Conservation (phyloP, 2,888 invertebrate species). For the Diarsia dahlii region DNA sequence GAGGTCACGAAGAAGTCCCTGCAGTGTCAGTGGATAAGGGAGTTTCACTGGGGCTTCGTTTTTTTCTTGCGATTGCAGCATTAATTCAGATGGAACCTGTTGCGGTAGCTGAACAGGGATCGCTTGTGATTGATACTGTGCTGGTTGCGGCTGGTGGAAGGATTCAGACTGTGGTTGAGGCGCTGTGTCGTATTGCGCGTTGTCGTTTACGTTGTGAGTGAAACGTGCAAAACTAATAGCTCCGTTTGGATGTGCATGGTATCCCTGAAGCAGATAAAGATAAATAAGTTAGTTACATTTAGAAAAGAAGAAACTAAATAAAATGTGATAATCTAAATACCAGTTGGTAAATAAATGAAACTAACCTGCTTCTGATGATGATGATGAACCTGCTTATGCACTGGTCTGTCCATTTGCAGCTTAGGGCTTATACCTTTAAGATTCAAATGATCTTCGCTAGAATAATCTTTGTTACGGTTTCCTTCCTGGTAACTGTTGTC, state of each 20-base stretch:
- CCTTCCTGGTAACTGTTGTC: conserved; percentile 17
- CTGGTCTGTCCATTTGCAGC: conserved; percentile 5
- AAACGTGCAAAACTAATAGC: conserved; percentile 84
- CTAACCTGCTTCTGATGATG: conserved; percentile 34
- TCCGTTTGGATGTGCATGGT: conserved; percentile 74
- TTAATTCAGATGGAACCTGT: conserved; percentile 48
- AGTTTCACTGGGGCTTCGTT: not conserved
- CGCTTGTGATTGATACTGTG: conserved; percentile 7
- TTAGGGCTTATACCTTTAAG: conserved; percentile 35
- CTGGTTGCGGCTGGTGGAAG: not conserved
- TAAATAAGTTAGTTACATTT: not conserved
- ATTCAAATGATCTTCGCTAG: conserved; percentile 14
- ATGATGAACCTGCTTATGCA: conserved; percentile 34
- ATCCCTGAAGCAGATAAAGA: conserved; percentile 73
- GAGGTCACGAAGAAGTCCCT: conserved; percentile 32
- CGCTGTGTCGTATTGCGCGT: conserved; percentile 1
- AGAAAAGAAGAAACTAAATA: not conserved
- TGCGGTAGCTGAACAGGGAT: conserved; percentile 21
- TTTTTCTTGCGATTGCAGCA: conserved; percentile 35
- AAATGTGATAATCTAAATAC: not conserved
- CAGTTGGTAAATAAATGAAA: not conserved
- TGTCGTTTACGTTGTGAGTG: conserved; percentile 73
- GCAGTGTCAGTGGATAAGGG: conserved; percentile 8
- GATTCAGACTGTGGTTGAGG: conserved; percentile 14
- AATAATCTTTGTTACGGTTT: conserved; percentile 2